A percentile compares a stretch with the other conserved stretches of the same genome.
Evolutionary conservation across 2,113 vertebrate genomes (phyloP).

Genomic region (Etia nguti): DNA sequence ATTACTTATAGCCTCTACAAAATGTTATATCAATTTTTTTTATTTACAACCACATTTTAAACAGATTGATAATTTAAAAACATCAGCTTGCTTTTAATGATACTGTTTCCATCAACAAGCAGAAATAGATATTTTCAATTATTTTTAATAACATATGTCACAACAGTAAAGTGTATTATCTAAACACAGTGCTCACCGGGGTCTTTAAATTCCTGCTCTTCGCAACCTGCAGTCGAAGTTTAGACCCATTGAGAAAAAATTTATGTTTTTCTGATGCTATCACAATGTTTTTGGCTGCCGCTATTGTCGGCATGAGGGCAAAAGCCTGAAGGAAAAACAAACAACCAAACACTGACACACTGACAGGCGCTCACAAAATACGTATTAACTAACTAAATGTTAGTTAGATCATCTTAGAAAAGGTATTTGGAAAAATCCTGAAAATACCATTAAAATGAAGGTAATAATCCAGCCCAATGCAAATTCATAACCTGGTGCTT

Average conservation of each 20-base stretch:
- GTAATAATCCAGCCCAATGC: neutral
- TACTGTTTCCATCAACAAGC: neutral
- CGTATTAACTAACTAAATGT: neutral
- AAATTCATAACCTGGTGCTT: neutral
- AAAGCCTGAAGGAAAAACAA: conserved; percentile 34
- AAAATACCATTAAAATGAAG: neutral
- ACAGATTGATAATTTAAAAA: no score
- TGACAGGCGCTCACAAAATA: neutral
- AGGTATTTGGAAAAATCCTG: neutral
- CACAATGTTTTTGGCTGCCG: neutral
- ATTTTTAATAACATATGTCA: neutral
- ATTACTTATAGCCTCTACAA: neutral
- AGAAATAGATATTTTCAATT: neutral
- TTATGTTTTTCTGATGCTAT: fast-evolving
- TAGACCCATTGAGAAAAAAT: neutral
- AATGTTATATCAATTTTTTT: fast-evolving
- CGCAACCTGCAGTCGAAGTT: neutral
- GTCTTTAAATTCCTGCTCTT: fast-evolving
- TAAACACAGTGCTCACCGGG: neutral
- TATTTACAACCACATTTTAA: neutral
- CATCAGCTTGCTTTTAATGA: neutral
- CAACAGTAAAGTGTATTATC: neutral
- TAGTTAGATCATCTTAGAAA: neutral
- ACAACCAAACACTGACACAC: neutral
- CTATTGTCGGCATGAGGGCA: neutral